These are phyloP conservation scores for Apodemia duryi DNA, from an alignment of 2,888 invertebrate genomes.

Conservation along the genomic window DNA sequence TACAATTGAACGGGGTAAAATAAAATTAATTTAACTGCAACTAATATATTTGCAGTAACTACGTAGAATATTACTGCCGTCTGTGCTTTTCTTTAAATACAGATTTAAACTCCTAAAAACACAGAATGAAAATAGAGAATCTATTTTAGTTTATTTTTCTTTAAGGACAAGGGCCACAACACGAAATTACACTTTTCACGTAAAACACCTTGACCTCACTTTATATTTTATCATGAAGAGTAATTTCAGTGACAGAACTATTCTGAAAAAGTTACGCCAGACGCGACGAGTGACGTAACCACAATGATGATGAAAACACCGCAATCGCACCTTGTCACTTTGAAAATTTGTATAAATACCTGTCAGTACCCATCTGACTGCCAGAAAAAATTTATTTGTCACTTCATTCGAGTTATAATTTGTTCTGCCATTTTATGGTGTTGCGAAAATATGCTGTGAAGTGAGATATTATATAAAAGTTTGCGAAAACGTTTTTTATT, in stretches of 20 bases:
- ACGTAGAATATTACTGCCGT: no score
- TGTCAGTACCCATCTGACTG: slow-evolving; percentile 12
- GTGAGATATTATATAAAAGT: neutral
- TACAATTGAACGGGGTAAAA: no score
- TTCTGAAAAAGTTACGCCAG: slow-evolving; percentile 51
- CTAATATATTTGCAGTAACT: no score
- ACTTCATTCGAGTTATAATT: neutral
- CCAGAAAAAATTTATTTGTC: slow-evolving; percentile 16
- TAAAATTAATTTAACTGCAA: no score
- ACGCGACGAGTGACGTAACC: slow-evolving; percentile 52
- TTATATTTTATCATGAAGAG: slow-evolving; percentile 42
- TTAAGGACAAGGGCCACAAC: slow-evolving; percentile 19
- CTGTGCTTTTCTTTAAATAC: no score
- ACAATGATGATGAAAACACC: slow-evolving; percentile 2
- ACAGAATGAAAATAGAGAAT: no score
- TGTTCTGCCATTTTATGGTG: neutral
- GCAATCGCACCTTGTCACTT: slow-evolving; percentile 14
- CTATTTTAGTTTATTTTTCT: no score
- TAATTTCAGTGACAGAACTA: slow-evolving; percentile 47
- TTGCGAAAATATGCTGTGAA: neutral
- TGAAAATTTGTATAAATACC: slow-evolving; percentile 15
- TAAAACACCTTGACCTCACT: slow-evolving; percentile 62
- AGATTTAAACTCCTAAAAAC: no score
- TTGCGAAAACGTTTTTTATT: neutral
- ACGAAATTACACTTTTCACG: neutral